Percentiles rank a stretch among this genome's conserved stretches.
phyloP scores from a whole-genome alignment of 2,888 invertebrate species.

The Drosophila anomalata region DNA sequence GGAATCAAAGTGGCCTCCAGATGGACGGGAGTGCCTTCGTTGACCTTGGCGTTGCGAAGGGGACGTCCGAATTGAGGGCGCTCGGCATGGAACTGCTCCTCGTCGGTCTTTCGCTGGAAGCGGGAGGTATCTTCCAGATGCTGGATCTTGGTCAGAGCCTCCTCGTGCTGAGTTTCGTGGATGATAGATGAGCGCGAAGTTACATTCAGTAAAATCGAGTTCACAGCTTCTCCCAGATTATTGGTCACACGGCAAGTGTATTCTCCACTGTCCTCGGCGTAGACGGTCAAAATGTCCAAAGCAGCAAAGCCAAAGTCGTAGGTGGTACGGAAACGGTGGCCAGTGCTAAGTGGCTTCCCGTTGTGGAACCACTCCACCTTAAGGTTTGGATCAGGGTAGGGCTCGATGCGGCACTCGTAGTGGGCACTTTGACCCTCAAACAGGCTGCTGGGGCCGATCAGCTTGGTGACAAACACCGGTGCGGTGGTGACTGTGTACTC shows the following conservation, averaged over 20 bases:
- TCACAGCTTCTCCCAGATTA: conserved; percentile 92
- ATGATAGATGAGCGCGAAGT: conserved; percentile 93
- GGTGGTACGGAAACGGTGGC: conserved; percentile 96
- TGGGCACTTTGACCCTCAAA: conserved; percentile 95
- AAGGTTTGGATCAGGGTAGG: conserved; percentile 94
- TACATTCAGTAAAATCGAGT: conserved; percentile 91
- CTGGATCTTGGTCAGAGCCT: conserved; percentile 95
- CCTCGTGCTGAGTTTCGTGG: conserved; percentile 95
- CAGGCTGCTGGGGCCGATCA: conserved; percentile 93
- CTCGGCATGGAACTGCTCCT: conserved; percentile 91
- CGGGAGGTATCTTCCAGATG: conserved; percentile 94
- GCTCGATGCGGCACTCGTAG: conserved; percentile 96
- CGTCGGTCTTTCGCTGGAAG: conserved; percentile 88
- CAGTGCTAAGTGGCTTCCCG: conserved; percentile 93
- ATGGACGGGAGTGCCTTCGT: conserved; percentile 95
- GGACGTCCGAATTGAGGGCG: conserved; percentile 96
- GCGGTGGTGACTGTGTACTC: conserved; percentile 92
- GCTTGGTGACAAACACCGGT: conserved; percentile 92
- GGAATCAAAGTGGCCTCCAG: conserved; percentile 97
- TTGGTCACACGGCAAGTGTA: conserved; percentile 95
- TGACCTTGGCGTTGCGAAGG: conserved; percentile 92
- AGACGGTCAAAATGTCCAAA: conserved; percentile 96
- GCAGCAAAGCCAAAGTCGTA: conserved; percentile 99
- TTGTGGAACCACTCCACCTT: conserved; percentile 98
- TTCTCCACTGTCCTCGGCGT: conserved; percentile 96